Evolutionary conservation across 1,140 invertebrate genomes (phyloP).

Genomic region (Pantala flavescens): DNA sequence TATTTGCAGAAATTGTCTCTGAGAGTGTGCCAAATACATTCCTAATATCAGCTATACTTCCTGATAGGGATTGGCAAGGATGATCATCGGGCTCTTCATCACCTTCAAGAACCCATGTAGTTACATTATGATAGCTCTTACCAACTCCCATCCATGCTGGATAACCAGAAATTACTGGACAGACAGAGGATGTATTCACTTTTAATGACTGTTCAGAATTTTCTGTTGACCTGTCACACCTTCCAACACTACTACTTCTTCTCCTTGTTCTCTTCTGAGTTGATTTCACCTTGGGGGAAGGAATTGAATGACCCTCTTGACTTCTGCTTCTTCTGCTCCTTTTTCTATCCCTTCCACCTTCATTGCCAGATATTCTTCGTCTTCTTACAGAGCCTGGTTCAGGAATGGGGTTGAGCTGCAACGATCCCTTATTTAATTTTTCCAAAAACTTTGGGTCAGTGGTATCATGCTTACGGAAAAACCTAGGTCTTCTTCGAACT

Average conservation of each 20-base stretch:
- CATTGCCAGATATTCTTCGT: neutral
- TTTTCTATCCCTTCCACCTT: slow-evolving; percentile 1
- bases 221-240: neutral
- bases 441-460: neutral
- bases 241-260: neutral
- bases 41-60: neutral
- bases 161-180: neutral
- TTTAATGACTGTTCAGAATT: neutral
- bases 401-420: neutral
- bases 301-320: neutral
- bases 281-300: neutral
- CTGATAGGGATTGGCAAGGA: neutral
- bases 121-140: neutral
- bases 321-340: neutral
- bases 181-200: neutral
- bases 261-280: neutral
- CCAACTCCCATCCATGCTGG: neutral
- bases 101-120: neutral
- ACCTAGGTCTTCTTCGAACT: neutral
- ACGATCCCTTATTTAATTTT: neutral
- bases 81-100: neutral
- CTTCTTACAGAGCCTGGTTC: neutral
- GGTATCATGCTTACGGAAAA: neutral
- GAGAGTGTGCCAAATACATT: neutral
- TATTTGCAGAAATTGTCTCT: neutral